Evolutionary conservation across 2,888 invertebrate genomes (phyloP).

Genomic region (Troides aeacus): DNA sequence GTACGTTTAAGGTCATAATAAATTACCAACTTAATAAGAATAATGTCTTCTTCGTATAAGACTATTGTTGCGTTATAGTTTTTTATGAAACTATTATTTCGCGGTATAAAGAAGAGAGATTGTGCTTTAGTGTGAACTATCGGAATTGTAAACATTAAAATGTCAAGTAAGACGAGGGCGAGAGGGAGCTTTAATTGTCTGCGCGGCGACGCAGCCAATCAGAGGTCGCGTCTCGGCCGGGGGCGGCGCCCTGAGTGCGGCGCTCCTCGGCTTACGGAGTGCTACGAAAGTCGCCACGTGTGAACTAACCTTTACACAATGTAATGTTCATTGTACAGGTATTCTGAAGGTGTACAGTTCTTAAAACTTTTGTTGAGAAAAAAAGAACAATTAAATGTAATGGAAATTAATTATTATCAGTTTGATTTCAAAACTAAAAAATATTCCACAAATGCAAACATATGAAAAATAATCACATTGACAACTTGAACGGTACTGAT

Average conservation of each 20-base stretch:
- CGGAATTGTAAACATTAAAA: constrained; percentile 71
- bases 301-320: constrained; percentile 35
- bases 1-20: not conserved
- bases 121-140: constrained; percentile 33
- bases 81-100: not conserved
- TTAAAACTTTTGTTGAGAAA: not conserved
- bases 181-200: constrained; percentile 69
- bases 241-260: constrained; percentile 55
- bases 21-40: not conserved
- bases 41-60: too few relatives aligned
- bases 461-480: too few relatives aligned
- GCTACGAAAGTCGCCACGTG: constrained; percentile 69
- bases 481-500: too few relatives aligned
- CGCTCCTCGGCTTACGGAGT: constrained; percentile 33
- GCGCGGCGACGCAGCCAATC: constrained; percentile 70
- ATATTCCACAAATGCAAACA: too few relatives aligned
- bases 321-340: constrained; percentile 10
- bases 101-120: constrained; percentile 36
- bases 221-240: constrained; percentile 43
- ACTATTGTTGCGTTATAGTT: constrained; percentile 9
- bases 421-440: too few relatives aligned
- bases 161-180: constrained; percentile 69
- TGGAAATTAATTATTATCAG: too few relatives aligned
- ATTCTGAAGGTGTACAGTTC: not conserved
- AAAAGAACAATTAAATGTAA: too few relatives aligned